Percentiles rank a stretch among this genome's conserved stretches.
Evolutionary conservation across 2,113 vertebrate genomes (phyloP).

Genomic region (Turnix velox): DNA sequence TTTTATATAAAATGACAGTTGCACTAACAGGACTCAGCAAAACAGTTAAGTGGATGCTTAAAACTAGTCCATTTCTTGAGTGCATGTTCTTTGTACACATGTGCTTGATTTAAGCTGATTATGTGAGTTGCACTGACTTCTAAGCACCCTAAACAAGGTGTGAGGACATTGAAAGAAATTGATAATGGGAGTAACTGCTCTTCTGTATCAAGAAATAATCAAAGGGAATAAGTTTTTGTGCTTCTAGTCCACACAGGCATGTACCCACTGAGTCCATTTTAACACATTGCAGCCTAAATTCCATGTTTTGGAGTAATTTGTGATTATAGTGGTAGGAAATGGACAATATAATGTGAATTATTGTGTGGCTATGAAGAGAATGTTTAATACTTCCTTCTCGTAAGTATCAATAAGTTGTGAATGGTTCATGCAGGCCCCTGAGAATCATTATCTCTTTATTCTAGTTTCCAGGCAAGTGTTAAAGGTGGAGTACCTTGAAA

Average conservation of each 20-base stretch:
- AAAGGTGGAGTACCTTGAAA: neutral
- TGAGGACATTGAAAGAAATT: neutral
- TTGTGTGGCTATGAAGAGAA: neutral
- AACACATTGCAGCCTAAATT: neutral
- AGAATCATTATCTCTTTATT: constrained; percentile 27
- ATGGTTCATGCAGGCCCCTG: neutral
- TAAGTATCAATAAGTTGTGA: neutral
- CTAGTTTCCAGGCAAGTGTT: neutral
- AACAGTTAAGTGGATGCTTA: neutral
- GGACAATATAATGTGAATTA: neutral
- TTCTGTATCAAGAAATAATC: neutral
- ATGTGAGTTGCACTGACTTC: neutral
- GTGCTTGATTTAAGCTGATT: neutral
- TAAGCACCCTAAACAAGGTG: neutral
- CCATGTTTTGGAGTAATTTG: neutral
- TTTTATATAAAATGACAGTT: neutral
- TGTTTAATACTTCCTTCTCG: neutral
- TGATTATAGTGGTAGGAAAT: neutral
- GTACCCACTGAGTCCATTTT: neutral
- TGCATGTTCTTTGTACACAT: neutral
- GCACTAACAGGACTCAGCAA: neutral
- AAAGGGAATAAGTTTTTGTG: neutral
- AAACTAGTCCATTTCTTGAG: neutral
- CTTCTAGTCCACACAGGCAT: neutral
- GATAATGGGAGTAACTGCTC: neutral